Base-by-base conservation (phyloP, 2,113 vertebrate genomes). In the Butastur rufipennis region DNA sequence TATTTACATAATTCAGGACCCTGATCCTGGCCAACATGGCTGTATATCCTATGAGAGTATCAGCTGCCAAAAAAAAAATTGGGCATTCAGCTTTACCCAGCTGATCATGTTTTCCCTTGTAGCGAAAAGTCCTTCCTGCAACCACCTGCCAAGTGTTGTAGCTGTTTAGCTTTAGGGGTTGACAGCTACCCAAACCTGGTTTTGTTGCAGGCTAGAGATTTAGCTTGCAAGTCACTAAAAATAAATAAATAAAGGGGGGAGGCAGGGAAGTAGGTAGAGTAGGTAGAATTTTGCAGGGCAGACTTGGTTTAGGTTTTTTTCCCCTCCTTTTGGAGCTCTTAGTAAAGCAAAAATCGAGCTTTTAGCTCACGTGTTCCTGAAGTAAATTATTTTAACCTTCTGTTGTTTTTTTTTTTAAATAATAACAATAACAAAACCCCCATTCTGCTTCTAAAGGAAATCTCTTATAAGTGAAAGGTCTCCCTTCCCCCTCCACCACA, bases 141-240 rank as follows among this genome's bases (percentile, higher is more conserved):
- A n/a, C 19, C 31, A 88, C 65, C 68, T 92, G 82, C 75, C 83
- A 95, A 89, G 43, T 56, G 40, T 38, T 88, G 45, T 65, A 81
- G 65, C 72, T 86, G 50, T 95, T 95, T 43, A 84, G 66, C 43
- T 93, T 92, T 85, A 93, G 87, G 81, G 34, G 38, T 52, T 95
- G 93, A 80, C 58, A 90, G 58, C 86, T 85, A 66, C 81, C 61
- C 40, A 77, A 77, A 84, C 26, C 36, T 75, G 52, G 23, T 55
- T 55, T 88, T 92, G 40, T 72, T 84, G 61, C 14, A 63, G n/a
- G 19, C n/a, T 75, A 40, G 47, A 86, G 50, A 38, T 88, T 83
- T 78, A 92, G 72, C 43, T 88, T 78, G 31, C 20, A 86, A 86
- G 32, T 14, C 32, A 52, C 22, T 75, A 42, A 79, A 81, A 40